phyloP scores from a whole-genome alignment of 2,113 vertebrate species.

The Eretmochelys imbricata region DNA sequence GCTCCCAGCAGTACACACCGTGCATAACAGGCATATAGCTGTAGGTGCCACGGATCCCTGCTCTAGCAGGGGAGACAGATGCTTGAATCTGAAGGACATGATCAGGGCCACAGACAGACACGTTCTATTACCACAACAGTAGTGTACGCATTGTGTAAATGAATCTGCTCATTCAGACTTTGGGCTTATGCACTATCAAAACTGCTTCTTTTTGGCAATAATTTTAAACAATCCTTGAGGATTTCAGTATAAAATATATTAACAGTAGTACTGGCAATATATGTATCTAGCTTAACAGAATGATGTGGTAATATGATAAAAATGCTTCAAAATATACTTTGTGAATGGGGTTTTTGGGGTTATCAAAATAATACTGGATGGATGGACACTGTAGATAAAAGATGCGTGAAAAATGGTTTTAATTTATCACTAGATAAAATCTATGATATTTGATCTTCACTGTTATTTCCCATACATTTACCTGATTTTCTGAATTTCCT shows the following conservation, averaged over 20 bases:
- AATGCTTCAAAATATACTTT: neutral
- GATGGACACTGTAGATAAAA: neutral
- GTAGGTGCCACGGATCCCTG: neutral
- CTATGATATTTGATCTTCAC: neutral
- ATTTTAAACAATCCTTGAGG: neutral
- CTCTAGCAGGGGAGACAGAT: neutral
- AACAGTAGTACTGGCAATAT: neutral
- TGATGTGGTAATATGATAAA: neutral
- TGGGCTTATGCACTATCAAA: neutral
- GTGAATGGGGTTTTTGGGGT: neutral
- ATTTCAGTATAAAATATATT: neutral
- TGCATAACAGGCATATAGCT: neutral
- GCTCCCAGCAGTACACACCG: neutral
- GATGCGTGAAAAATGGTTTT: neutral
- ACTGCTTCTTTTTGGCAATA: neutral
- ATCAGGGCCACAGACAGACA: neutral
- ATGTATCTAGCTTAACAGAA: neutral
- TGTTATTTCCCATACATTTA: neutral
- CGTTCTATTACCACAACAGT: neutral
- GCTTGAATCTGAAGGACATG: neutral
- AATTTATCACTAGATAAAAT: neutral
- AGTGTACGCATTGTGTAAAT: neutral
- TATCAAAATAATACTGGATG: neutral
- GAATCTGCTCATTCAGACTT: neutral
- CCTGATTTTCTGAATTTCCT: neutral